Evolutionary conservation across 1,140 invertebrate genomes (phyloP), one percentile per base, ranked within the genome.

Genomic region (Drosophila ambigua): DNA sequence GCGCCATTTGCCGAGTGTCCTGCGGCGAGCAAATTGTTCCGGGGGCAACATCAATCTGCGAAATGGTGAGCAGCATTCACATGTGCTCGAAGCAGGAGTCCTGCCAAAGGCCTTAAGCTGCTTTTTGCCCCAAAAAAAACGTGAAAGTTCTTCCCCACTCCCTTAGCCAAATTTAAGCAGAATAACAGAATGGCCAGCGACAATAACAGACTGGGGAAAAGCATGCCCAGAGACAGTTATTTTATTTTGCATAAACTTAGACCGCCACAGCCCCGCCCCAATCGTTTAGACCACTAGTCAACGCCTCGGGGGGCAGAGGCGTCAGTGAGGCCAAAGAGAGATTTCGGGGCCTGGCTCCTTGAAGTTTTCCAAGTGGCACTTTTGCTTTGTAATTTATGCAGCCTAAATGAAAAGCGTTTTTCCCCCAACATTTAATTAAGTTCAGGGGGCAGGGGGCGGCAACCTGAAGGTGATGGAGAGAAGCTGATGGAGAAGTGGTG

Each of bases 391-490:
- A 87, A 88, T 87, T 87, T 87, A 87, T 87, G 82, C 82, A 76
- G 79, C 60, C 65, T 61, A 77, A 87, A 82, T 75, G 69, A 82
- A 87, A 87, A 78, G 79, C 83, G 61, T 69, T 69, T 83, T 76
- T 83, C 76, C 73, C 79, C 75, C 79, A 83, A 83, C 79, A 87
- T 87, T 87, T 87, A 87, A 87, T 87, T 87, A 87, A 87, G 82
- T 87, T 63, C 50, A 52, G 20, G 20, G 20, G 20, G 23, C 23
- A 24, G 4, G 60, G 41, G 60, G 39, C 35, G 11, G 35, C 4
- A 39, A 39, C 35, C 35, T 39, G 35, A 39, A 39, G 35, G 35
- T 39, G 35, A 39, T 13, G 35, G 35, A 39, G 35, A 39, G 23
- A 3, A 4, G 35, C 35, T 20, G 20, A 20, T 20, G 20, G 20